Conservation (phyloP, 2,797 vertebrate genomes). For the Cyclopterus lumpus region DNA sequence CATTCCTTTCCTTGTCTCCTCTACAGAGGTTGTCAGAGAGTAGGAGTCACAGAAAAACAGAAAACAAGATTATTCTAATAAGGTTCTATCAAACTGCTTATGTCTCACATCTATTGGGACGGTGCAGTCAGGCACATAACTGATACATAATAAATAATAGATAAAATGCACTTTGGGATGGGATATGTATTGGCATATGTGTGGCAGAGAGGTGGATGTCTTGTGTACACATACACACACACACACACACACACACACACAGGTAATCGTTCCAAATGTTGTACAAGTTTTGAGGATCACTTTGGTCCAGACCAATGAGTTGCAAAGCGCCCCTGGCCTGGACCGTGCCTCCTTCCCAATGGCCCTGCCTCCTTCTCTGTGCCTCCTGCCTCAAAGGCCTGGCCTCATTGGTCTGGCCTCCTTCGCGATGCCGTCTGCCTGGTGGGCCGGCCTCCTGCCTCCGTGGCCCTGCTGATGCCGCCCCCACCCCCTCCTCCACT, state of each 20-base stretch:
- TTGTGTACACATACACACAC: neutral
- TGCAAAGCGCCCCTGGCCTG: too few relatives aligned
- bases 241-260: neutral
- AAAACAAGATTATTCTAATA: neutral
- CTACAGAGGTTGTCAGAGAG: neutral
- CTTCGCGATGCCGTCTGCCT: too few relatives aligned
- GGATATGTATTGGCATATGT: neutral
- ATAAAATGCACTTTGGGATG: neutral
- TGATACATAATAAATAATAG: too few relatives aligned
- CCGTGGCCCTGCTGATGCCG: too few relatives aligned
- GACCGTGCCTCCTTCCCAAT: too few relatives aligned
- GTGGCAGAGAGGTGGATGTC: neutral
- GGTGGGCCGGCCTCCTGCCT: too few relatives aligned
- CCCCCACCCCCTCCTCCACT: too few relatives aligned
- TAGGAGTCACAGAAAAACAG: neutral
- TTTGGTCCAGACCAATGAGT: too few relatives aligned
- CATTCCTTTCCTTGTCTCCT: conserved; percentile 1
- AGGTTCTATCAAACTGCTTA: neutral
- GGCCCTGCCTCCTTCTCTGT: too few relatives aligned
- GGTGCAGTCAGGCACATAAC: neutral
- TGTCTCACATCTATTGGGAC: neutral
- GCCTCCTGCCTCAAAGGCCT: too few relatives aligned
- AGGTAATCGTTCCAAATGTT: neutral
- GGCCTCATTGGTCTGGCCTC: too few relatives aligned
- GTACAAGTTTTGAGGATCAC: neutral